Evolutionary conservation across 2,888 invertebrate species (phyloP), one percentile per base, ranked within the genome.

Genomic region (Orthosia gracilis): DNA sequence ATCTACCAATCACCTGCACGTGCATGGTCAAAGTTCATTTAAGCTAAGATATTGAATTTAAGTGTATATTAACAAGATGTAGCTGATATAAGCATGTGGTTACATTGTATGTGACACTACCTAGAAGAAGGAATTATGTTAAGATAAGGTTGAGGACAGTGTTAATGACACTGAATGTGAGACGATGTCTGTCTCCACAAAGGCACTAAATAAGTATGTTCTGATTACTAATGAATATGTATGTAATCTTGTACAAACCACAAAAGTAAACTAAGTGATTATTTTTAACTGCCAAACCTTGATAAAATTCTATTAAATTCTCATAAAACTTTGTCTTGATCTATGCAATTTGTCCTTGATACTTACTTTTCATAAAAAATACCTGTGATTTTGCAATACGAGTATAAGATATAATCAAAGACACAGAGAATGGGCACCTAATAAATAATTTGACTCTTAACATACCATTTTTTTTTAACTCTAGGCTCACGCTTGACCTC

Each of bases 241-340:
- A 45, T 1, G 45, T 12, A 62, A 63, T 31, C 26, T n/a, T 67
- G 5, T 21, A 62, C 26, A 72, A 67, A 81, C 72, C 68, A 66
- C 73, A 73, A 80, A 66, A 76, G 40, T 73, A 76, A 70, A 73
- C n/a, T 50, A 63, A 31, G 55, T 62, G 18, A 68, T 78, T 70
- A 78, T 70, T 7, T 45, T 49, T 62, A 77, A 66, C 69, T 21
- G 40, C 66, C 31, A 26, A 78, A 71, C 76, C 76, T 82, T 74
- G 74, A 76, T 81, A 74, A 58, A 40, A 45, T 71, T 70, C 63
- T 69, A 84, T 79, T 75, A 80, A 85, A 70, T 70, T 54, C 74
- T 58, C 74, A 73, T 78, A 83, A 72, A 62, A 23, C 21, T 40
- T 15, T 23, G 31, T 59, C 67, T 61, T 62, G 26, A 17, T 58